Base-by-base conservation (phyloP, 2,113 vertebrate species). In the Rattus norvegicus region DNA sequence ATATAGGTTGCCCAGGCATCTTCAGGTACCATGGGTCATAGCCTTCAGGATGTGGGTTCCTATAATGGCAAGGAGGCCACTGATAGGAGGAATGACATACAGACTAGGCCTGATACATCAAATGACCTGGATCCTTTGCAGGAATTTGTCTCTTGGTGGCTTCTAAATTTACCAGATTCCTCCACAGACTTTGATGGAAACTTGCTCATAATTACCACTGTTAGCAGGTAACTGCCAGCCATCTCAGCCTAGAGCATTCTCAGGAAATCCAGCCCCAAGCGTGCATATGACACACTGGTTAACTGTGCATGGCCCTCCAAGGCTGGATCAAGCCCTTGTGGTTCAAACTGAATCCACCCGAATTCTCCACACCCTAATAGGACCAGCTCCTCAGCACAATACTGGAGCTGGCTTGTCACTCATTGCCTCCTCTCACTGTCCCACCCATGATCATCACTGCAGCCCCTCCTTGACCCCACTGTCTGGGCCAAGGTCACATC, bases 361-460 rank as follows among this genome's bases (percentile, higher is more conserved):
- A 28, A 20, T 89, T 75, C 49, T 43, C 70, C 17, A 59, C 14
- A 39, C 24, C 30, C 30, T 56, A 54, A 17, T 77, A n/a, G 7
- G 2, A 43, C 17, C 83, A 93, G 54, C 39, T 26, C 79, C 80
- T 85, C 6, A 61, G 39, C 14, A 47, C 12, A 59, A 33, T 39
- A 56, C 22, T 61, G 1, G 43, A 77, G 36, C 47, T 26, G n/a
- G 11, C 14, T 7, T 36, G 43, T n/a, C 52, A 20, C 10, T 65
- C 49, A 14, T 22, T 14, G 26, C 26, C 5, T 86, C 22, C 26
- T 49, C 8, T 75, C 4, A 2, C 7, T 33, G 54, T 92, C 36
- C 61, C 28, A 8, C 52, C 33, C 10, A 1, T 4, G 11, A 12
- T 72, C 33, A 22, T 0, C 1, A 43, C n/a, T 4, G 13, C 52